phyloP scores from a whole-genome alignment of 92 coral and sea anemone genomes.

The Zoanthus sansibaricus region DNA sequence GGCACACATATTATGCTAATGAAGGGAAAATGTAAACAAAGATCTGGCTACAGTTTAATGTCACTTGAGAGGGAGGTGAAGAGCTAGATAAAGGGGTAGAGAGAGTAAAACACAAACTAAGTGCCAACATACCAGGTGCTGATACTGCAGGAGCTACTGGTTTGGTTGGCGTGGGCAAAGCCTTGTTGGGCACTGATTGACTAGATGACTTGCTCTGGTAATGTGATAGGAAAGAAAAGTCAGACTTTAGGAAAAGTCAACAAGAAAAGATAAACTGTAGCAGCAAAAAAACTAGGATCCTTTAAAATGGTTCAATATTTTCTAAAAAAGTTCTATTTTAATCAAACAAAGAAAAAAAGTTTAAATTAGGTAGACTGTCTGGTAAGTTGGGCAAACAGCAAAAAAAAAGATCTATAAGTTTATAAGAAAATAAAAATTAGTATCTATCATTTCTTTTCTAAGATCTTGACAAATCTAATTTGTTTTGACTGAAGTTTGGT shows the following conservation, averaged over 20 bases:
- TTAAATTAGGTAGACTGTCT: neutral
- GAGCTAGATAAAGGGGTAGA: neutral
- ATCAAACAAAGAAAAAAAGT: neutral
- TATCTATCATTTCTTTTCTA: too few relatives aligned
- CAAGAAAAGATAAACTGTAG: slow-evolving; percentile 15
- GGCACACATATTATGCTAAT: too few relatives aligned
- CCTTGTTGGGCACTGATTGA: slow-evolving; percentile 73
- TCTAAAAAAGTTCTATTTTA: neutral
- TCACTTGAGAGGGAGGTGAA: neutral
- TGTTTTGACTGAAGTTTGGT: too few relatives aligned
- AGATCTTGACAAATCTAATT: too few relatives aligned
- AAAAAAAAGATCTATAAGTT: too few relatives aligned
- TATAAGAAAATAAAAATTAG: too few relatives aligned
- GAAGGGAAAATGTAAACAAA: too few relatives aligned
- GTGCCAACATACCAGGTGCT: slow-evolving; percentile 84
- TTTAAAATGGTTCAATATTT: neutral
- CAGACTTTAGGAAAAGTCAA: slow-evolving; percentile 38
- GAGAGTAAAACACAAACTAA: slow-evolving; percentile 26
- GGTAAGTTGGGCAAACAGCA: too few relatives aligned
- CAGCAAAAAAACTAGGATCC: neutral
- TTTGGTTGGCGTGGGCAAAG: slow-evolving; percentile 83
- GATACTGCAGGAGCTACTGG: slow-evolving; percentile 68
- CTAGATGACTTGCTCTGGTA: slow-evolving; percentile 87
- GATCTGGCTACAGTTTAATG: neutral
- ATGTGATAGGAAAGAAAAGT: slow-evolving; percentile 68